Evolutionary conservation across 2,888 invertebrate species (phyloP), one percentile per base, ranked within the genome.

Genomic region (Eupithecia centaureata): DNA sequence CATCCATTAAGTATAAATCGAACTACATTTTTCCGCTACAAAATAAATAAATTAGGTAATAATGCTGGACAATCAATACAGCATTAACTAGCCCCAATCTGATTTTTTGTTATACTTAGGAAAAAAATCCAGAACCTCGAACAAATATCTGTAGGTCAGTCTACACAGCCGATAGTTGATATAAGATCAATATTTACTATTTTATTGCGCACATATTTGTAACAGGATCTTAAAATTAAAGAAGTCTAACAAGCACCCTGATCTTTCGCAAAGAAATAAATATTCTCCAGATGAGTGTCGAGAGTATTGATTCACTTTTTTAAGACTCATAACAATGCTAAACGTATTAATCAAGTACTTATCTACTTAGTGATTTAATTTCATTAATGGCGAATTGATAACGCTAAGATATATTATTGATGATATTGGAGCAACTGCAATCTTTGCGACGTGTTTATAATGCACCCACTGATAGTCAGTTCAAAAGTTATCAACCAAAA

Each of bases 401-500:
- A 59, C 59, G 33, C 42, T 38, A 30, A 52, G 42, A 58, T 52
- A 52, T 30, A 54, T n/a, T 60, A 22, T 51, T 63, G 22, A 52
- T 38, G 33, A 38, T 27, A 57, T 63, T 3, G 38, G 51, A 47
- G 30, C 28, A 62, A 52, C 62, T 72, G 70, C 67, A 71, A 58
- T 72, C 54, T 71, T 65, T 38, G 67, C 56, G 69, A 70, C 67
- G 1, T 75, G 76, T 79, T 78, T 76, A 78, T 79, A 79, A 75
- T 80, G 79, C 80, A 77, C 73, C 72, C 75, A 71, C 67, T 74
- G 86, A 86, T 86, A 82, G 69, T 71, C 61, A 75, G 87, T 83
- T 87, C 86, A 86, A 81, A 75, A 86, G 87, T 83, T 84, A 87
- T 86, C 86, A 73, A 73, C 51, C 65, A 68, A 67, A 70, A 59